Evolutionary conservation across 1,140 invertebrate species (phyloP), one percentile per base, ranked within the genome.

Genomic region (Panagrolaimus sp.): DNA sequence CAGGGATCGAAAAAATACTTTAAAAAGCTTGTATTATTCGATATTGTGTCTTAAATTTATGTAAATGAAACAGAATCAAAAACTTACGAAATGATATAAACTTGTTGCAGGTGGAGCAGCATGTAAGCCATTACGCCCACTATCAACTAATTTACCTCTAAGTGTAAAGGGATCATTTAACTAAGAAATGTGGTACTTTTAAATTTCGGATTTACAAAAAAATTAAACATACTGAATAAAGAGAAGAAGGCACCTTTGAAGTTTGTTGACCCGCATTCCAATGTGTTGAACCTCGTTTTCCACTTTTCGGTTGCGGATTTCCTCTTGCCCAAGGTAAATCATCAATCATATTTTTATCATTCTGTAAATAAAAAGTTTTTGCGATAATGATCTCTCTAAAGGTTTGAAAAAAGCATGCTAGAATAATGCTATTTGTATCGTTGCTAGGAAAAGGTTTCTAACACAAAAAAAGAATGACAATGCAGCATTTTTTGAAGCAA

Each of bases 301-400:
- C 75, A 68, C 65, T 75, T 61, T 67, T 70, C 14, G 75, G 75
- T 51, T 77, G 75, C 8, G 73, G 77, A 67, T 72, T 77, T 4
- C 77, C 75, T 31, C 73, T 53, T 4, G 75, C 72, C 75, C 75
- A 77, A 1, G 75, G 75, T 11, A 78, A 61, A 27, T 71, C 68
- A 38, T 72, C 42, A 51, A 53, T 64, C 64, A 77, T 68, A n/a
- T 16, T 20, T 38, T 51, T 43, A 31, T 63, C 61, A n/a, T 66
- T 63, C 11, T 74, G 20, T 25, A 31, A 47, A 51, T 27, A 43
- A n/a, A 5, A n/a, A 1, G n/a, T n/a, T n/a, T n/a, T 42, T 23
- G 25, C 16, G 42, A n/a, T 65, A 53, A 23, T 57, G 20, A 20
- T 27, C 9, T n/a, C n/a, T n/a, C n/a, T n/a, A 11, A 20, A 2